phyloP scores from a whole-genome alignment of 1,140 invertebrate genomes.

The Bombus polaris region DNA sequence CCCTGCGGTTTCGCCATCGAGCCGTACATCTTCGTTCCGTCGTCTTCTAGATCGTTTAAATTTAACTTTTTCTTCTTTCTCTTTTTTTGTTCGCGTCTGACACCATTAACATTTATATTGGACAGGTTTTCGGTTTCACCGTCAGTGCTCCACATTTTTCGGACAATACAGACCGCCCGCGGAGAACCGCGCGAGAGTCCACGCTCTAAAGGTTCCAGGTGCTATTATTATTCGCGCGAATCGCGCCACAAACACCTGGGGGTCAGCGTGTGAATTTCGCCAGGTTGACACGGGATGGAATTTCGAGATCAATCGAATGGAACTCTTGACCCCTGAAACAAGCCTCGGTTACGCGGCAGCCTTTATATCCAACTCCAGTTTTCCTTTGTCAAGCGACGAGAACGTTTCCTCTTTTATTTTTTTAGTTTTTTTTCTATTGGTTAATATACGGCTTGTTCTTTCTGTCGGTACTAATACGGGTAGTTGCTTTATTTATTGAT shows the following conservation, averaged over 20 bases:
- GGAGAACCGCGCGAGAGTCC: conserved; percentile 54
- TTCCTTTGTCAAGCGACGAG: not conserved
- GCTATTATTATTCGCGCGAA: conserved; percentile 62
- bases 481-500: not conserved
- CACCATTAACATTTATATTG: conserved; percentile 74
- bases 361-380: not conserved
- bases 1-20: conserved; percentile 31
- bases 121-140: conserved; percentile 55
- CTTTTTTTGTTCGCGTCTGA: conserved; percentile 7
- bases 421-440: not conserved
- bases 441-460: not conserved
- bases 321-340: conserved; percentile 22
- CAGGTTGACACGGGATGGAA: conserved; percentile 29
- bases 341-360: not conserved
- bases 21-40: conserved; percentile 36
- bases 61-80: conserved; percentile 22
- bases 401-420: not conserved
- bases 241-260: conserved; percentile 56
- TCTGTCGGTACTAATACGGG: not conserved
- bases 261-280: conserved; percentile 62
- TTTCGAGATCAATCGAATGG: conserved; percentile 23
- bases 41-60: conserved; percentile 27
- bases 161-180: conserved; percentile 67
- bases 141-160: conserved; percentile 60
- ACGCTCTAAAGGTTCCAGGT: conserved; percentile 39